Conservation (phyloP, 2,888 invertebrate genomes). For the Pheosia tremula region DNA sequence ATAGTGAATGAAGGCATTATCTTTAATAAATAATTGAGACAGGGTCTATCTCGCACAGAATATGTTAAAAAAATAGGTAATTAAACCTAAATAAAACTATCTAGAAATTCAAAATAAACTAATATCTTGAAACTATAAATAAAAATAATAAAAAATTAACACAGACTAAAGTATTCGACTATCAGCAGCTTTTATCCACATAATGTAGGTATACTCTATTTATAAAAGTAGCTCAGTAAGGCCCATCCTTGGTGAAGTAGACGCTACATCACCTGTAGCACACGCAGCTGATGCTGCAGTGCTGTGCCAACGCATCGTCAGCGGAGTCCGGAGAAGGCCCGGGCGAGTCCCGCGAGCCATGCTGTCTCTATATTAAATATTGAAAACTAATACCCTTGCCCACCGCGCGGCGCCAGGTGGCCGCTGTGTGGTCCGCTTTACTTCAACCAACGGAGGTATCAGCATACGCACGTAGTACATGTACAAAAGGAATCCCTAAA, state of each 20-base stretch:
- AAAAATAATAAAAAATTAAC: no score
- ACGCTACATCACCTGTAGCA: constrained; percentile 12
- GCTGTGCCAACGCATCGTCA: constrained; percentile 38
- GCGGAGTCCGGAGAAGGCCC: constrained; percentile 26
- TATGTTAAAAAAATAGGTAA: no score
- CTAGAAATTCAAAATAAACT: no score
- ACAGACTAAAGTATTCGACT: no score
- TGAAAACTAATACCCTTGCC: constrained; percentile 40
- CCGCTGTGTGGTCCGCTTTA: constrained; percentile 24
- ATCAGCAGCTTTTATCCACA: no score
- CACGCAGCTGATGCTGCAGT: constrained; percentile 28
- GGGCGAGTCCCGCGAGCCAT: constrained; percentile 17
- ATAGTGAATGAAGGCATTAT: neutral
- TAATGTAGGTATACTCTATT: no score
- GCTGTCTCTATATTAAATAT: constrained; percentile 42
- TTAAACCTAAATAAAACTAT: no score
- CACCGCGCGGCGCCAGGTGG: constrained; percentile 12
- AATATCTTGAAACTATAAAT: no score
- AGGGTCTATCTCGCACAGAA: neutral
- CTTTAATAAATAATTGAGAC: neutral
- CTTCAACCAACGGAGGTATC: constrained; percentile 19
- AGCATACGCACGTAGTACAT: neutral
- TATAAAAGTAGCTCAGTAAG: no score
- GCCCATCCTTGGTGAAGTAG: neutral
- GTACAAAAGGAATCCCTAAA: neutral